phyloP scores from a whole-genome alignment of 1,140 invertebrate genomes.

The Phymorhynchus buccinoides region DNA sequence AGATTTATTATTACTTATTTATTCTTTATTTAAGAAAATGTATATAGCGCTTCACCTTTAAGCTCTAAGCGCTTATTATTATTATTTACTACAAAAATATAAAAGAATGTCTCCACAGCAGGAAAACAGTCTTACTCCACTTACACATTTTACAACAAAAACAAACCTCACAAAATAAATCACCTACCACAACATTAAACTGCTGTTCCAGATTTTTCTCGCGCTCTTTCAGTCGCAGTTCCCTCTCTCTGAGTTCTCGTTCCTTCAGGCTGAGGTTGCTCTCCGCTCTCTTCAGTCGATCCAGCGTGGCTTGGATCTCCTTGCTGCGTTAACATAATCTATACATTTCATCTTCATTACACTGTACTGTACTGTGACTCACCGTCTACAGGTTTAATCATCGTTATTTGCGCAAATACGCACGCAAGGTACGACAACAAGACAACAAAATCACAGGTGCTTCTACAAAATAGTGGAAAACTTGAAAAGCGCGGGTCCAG shows the following conservation, averaged over 20 bases:
- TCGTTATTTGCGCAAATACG: too few relatives aligned
- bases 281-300: slow-evolving; percentile 71
- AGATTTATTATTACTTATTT: too few relatives aligned
- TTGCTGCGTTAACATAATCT: slow-evolving; percentile 51
- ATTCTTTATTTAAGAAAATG: too few relatives aligned
- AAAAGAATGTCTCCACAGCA: too few relatives aligned
- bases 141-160: not conserved
- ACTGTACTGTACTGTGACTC: too few relatives aligned
- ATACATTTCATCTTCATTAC: not conserved
- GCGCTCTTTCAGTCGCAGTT: slow-evolving; percentile 70
- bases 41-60: too few relatives aligned
- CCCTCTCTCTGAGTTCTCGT: slow-evolving; percentile 69
- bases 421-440: not conserved
- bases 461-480: not conserved
- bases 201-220: slow-evolving; percentile 71
- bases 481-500: too few relatives aligned
- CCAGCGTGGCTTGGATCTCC: slow-evolving; percentile 72
- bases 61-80: too few relatives aligned
- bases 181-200: slow-evolving; percentile 66
- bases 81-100: slow-evolving; percentile 18
- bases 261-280: slow-evolving; percentile 71
- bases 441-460: too few relatives aligned
- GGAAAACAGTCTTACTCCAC: not conserved
- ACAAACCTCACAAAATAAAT: not conserved
- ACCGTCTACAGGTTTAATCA: too few relatives aligned